A percentile compares a stretch with the other conserved stretches of the same genome.
Conservation (phyloP, 2,888 invertebrate species). For the Parnassius glacialis region DNA sequence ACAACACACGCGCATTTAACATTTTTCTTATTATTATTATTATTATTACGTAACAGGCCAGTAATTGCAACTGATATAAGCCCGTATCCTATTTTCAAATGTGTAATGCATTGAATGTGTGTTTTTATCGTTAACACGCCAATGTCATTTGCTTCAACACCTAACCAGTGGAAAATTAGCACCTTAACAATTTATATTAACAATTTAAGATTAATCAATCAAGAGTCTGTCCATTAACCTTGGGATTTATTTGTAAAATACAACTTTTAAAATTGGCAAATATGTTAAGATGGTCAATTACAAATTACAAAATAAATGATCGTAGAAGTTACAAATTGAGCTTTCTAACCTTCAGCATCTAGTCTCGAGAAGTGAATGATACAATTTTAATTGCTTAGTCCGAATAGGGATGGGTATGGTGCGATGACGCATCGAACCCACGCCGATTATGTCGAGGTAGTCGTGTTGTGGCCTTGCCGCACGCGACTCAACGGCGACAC, state of each 20-base stretch:
- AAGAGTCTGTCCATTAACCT: too few relatives aligned
- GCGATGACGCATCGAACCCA: conserved; percentile 34
- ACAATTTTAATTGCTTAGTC: conserved; percentile 27
- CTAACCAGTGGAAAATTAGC: neutral
- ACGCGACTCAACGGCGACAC: conserved; percentile 25
- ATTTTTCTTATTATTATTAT: too few relatives aligned
- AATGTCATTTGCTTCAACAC: too few relatives aligned
- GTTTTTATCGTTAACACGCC: too few relatives aligned
- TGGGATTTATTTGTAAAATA: too few relatives aligned
- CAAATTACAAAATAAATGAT: neutral
- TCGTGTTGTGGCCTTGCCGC: conserved; percentile 31
- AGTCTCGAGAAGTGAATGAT: conserved; percentile 26
- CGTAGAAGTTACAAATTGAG: conserved; percentile 2
- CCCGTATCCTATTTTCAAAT: too few relatives aligned
- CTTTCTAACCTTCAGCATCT: neutral
- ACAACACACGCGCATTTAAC: too few relatives aligned
- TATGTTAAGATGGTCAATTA: neutral
- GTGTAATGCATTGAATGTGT: too few relatives aligned
- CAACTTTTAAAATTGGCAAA: too few relatives aligned
- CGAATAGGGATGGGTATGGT: conserved; percentile 31
- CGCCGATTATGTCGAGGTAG: conserved; percentile 31
- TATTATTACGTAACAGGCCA: too few relatives aligned
- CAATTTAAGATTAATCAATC: too few relatives aligned
- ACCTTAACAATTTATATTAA: neutral
- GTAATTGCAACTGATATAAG: too few relatives aligned